These are phyloP conservation scores for Artibeus jamaicensis DNA, from an alignment of 2,797 vertebrate species.

Conservation along the genomic window DNA sequence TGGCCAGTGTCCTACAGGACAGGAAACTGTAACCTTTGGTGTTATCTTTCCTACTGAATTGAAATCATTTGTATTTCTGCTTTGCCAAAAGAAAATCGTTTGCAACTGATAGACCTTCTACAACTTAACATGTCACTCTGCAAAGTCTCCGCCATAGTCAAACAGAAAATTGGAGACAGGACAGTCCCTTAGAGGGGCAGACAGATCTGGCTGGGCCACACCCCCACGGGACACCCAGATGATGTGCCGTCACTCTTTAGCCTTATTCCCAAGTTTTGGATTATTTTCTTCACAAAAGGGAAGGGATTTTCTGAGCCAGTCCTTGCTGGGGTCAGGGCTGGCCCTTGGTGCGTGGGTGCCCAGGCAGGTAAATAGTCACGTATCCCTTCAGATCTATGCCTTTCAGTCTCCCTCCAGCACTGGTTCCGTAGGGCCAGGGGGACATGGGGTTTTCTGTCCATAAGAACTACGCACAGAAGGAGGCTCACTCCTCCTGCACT, in stretches of 20 bases:
- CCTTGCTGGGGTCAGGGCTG: not conserved
- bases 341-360: not conserved
- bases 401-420: not conserved
- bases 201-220: not conserved
- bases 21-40: not conserved
- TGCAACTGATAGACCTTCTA: not conserved
- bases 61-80: not conserved
- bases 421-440: not conserved
- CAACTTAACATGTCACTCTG: not conserved
- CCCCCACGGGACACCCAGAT: not conserved
- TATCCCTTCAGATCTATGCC: not conserved
- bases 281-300: not conserved
- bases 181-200: not conserved
- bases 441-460: not conserved
- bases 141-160: not conserved
- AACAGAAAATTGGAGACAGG: not conserved
- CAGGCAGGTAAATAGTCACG: too few relatives aligned
- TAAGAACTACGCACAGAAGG: not conserved
- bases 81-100: not conserved
- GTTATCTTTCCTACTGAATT: not conserved
- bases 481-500: not conserved
- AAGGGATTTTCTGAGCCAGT: not conserved
- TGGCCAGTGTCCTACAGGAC: not conserved
- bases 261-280: not conserved
- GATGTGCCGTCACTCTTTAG: too few relatives aligned